phyloP scores from a whole-genome alignment of 2,113 vertebrate species.

The Coryphaenoides rupestris region DNA sequence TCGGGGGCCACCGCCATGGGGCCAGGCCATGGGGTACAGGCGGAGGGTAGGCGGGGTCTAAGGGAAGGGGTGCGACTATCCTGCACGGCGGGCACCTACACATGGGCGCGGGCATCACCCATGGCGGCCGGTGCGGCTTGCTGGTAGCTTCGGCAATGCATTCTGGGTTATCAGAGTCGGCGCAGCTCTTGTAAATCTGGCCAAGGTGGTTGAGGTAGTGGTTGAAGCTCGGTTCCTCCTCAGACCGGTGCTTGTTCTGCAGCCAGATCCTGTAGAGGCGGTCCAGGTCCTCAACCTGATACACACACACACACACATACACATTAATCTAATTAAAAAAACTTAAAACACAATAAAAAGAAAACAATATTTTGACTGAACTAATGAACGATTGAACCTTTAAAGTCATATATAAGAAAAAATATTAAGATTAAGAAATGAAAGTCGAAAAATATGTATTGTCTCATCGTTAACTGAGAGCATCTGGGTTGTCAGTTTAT shows the following conservation, averaged over 20 bases:
- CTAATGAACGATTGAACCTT: background rate
- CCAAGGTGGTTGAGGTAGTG: slow-evolving; percentile 73
- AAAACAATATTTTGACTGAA: background rate
- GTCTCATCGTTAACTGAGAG: too few species aligned
- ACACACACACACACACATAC: background rate
- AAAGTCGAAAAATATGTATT: too few species aligned
- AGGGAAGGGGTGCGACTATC: slow-evolving; percentile 69
- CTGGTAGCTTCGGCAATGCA: slow-evolving; percentile 75
- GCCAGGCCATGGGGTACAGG: slow-evolving; percentile 43
- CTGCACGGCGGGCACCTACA: slow-evolving; percentile 49
- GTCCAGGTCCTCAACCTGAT: slow-evolving; percentile 73
- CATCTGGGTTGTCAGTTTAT: too few species aligned
- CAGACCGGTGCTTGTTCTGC: slow-evolving; percentile 74
- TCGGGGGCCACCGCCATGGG: slow-evolving; percentile 36
- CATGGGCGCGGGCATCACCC: slow-evolving; percentile 64
- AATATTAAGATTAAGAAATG: too few species aligned
- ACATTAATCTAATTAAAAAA: too few species aligned
- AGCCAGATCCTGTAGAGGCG: slow-evolving; percentile 70
- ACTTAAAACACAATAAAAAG: background rate
- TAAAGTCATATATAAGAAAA: too few species aligned
- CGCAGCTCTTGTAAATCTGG: slow-evolving; percentile 73
- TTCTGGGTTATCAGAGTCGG: slow-evolving; percentile 72
- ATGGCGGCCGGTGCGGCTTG: slow-evolving; percentile 68
- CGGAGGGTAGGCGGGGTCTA: slow-evolving; percentile 75
- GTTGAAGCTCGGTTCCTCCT: slow-evolving; percentile 65